Base-by-base conservation (phyloP, 2,797 vertebrate species). In the Neopelma chrysocephalum region DNA sequence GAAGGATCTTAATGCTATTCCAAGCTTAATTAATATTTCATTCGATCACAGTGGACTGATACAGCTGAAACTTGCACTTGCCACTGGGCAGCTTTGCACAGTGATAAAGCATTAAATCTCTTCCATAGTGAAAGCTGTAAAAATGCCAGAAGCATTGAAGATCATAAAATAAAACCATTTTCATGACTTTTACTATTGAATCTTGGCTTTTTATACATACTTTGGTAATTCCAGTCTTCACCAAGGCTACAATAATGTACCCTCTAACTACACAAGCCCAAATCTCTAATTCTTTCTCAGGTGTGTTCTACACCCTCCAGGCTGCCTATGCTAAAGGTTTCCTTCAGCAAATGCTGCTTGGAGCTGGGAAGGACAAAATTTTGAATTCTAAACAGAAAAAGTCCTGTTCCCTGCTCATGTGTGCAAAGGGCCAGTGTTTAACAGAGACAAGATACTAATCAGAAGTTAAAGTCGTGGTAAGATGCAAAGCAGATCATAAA, bases 311-410 rank as follows among this genome's bases (percentile, higher is more conserved):
- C 12, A 42, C 11, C 38, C 57, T 29, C 16, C 34, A 13, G 32
- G 13, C 16, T 7, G 14, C 10, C 11, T 4, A 2, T 32, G 18
- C 16, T 61, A 31, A 0, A 0, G 7, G 6, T 6, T 36, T 29
- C 25, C 36, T 51, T 29, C 8, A 27, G 48, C 32, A 42, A 75
- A 20, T 1, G 7, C 21, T 57, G 45, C 4, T 14, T 13, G 5
- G 23, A 60, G 50, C 18, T 25, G 14, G 29, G 10, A 68, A 21
- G 32, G 29, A 31, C 15, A 20, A 1, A 13, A 4, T 68, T 81
- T 20, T 51, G 14, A 71, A 81, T 68, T 64, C 9, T 36, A n/a
- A 78, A 26, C 20, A 48, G 48, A 43, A 58, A 76, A 40, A n/a
- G 0, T 0, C 22, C 32, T 19, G 12, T 38, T 68, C 31, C 27